phyloP scores from a whole-genome alignment of 2,888 invertebrate species.

The Sinopyrophorus schimmeli region DNA sequence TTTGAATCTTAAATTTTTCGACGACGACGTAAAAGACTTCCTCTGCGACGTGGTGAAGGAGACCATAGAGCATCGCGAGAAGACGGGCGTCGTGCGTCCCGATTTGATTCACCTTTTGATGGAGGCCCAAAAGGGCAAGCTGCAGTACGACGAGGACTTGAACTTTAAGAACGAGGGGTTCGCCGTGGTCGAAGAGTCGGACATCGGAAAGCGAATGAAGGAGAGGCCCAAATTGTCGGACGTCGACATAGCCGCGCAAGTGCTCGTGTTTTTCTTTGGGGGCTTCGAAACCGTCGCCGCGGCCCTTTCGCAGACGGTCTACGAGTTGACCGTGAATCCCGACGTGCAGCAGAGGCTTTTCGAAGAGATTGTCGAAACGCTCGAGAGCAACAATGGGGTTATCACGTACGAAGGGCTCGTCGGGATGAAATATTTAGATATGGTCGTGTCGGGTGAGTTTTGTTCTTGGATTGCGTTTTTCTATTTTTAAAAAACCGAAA shows the following conservation, averaged over 20 bases:
- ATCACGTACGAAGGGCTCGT: too few species aligned
- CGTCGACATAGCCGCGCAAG: conserved; percentile 1
- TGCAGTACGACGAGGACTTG: neutral
- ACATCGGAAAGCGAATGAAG: neutral
- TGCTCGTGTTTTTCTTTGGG: neutral
- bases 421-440: too few species aligned
- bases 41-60: neutral
- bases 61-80: neutral
- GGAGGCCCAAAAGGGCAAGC: neutral
- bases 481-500: too few species aligned
- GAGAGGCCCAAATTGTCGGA: neutral
- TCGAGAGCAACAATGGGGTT: too few species aligned
- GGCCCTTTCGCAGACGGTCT: too few species aligned
- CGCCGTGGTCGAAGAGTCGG: neutral
- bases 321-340: too few species aligned
- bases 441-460: too few species aligned
- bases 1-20: too few species aligned
- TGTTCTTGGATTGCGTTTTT: too few species aligned
- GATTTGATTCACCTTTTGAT: conserved; percentile 5
- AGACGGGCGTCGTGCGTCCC: neutral
- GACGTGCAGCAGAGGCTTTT: too few species aligned
- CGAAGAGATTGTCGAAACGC: too few species aligned
- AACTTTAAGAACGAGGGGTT: neutral
- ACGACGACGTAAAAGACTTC: too few species aligned
- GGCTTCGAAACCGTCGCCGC: neutral